Evolutionary conservation across 2,113 vertebrate species (phyloP).

Genomic region (Sterna hirundo): DNA sequence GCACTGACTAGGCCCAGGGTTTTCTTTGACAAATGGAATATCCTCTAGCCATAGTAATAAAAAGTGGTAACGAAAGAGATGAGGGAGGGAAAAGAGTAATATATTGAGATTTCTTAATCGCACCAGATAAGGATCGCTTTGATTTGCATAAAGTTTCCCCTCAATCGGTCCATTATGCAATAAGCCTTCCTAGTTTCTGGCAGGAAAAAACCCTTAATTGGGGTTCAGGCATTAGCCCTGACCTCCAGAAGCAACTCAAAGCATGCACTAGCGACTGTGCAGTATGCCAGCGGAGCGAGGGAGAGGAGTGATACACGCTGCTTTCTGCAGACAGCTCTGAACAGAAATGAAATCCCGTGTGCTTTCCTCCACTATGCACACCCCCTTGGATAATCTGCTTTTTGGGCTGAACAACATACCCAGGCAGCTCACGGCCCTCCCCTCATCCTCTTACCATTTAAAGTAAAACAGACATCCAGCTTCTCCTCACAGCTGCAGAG

Average conservation of each 20-base stretch:
- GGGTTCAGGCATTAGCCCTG: background rate
- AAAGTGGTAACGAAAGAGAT: background rate
- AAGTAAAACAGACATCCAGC: constrained; percentile 19
- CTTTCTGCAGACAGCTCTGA: background rate
- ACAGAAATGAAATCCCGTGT: background rate
- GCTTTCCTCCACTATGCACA: background rate
- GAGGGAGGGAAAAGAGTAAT: background rate
- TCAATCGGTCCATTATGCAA: background rate
- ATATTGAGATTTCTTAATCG: background rate
- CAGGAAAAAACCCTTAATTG: background rate
- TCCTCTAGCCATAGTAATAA: background rate
- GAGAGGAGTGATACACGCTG: background rate
- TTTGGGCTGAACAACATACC: background rate
- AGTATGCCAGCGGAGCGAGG: fast-evolving
- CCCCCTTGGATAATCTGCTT: background rate
- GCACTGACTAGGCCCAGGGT: fast-evolving
- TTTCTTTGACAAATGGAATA: background rate
- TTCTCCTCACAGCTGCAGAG: background rate
- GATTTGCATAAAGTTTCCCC: background rate
- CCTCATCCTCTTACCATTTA: constrained; percentile 36
- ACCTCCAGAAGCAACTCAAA: background rate
- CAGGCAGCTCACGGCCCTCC: background rate
- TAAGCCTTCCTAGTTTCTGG: background rate
- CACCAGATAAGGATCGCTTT: background rate
- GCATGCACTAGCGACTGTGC: fast-evolving